Base-by-base conservation (phyloP, 2,888 invertebrate genomes). In the Stictocephala bisonia region DNA sequence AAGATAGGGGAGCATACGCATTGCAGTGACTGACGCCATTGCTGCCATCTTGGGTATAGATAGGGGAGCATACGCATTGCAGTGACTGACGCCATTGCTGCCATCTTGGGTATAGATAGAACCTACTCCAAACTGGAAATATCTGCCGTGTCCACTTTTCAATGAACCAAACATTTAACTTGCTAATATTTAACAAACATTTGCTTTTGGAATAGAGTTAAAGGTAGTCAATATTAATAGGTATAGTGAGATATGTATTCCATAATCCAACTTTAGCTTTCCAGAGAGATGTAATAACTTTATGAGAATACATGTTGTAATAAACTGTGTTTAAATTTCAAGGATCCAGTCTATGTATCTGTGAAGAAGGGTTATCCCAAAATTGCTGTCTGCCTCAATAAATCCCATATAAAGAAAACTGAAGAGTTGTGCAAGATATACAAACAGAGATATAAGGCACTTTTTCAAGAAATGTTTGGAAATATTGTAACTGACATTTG, bases 341-440 rank as follows among this genome's bases (percentile, higher is more conserved):
- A 60, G 60, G 60, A 60, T 60, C 60, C 60, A 3, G 22, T 60
- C 31, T 60, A 40, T 27, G 24, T 29, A 24, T 24, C 9, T 22
- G 35, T 40, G 22, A 60, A 60, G 31, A 60, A 20, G 22, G 35
- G 31, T 15, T 29, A 40, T 24, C 60, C 35, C 22, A 40, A 35
- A 40, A 35, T 40, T 7, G 9, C 22, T 22, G 31, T 20, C 60
- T 60, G 60, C n/a, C 40, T 60, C 13, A 60, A 60, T 15, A 18
- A 13, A 18, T 20, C n/a, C 24, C 29, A 60, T 9, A 13, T 40
- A 4, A 24, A 20, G 2, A 22, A 2, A n/a, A 24, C 40, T 7
- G 40, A 40, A 22, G 60, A 60, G 31, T 13, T 18, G 22, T 60
- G 27, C 31, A 20, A 22, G 1, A n/a, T n/a, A 6, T 60, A 60